Evolutionary conservation across 2,888 invertebrate species (phyloP).

Genomic region (Erannis defoliaria): DNA sequence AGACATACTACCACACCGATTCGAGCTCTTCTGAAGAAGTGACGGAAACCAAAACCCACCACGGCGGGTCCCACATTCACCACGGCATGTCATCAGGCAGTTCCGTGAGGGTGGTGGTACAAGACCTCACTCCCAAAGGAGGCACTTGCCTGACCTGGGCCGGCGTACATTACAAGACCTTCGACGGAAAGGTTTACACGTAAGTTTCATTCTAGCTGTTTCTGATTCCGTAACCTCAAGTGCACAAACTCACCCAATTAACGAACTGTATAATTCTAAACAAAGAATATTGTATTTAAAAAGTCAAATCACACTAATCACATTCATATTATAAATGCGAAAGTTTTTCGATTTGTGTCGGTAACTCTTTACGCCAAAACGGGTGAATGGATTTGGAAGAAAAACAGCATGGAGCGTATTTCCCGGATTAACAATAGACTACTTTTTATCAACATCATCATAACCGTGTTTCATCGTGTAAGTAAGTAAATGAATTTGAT

Average conservation of each 20-base stretch:
- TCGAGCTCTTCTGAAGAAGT: slow-evolving; percentile 4
- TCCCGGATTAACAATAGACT: too few species aligned
- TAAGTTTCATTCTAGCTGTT: slow-evolving; percentile 54
- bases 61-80: slow-evolving; percentile 7
- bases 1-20: slow-evolving; percentile 43
- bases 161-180: slow-evolving; percentile 93
- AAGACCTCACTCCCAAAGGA: slow-evolving; percentile 84
- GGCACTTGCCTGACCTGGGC: slow-evolving; percentile 94
- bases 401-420: too few species aligned
- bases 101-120: slow-evolving; percentile 61
- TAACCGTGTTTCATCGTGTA: background rate
- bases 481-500: background rate
- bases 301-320: too few species aligned
- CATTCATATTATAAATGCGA: too few species aligned
- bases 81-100: slow-evolving; percentile 18
- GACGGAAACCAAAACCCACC: slow-evolving; percentile 20
- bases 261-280: too few species aligned
- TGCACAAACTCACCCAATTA: too few species aligned
- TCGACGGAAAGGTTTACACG: slow-evolving; percentile 93
- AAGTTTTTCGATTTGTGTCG: too few species aligned
- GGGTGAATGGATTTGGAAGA: too few species aligned
- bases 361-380: too few species aligned
- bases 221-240: background rate
- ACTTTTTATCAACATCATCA: too few species aligned
- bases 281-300: too few species aligned